phyloP scores from a whole-genome alignment of 2,113 vertebrate species.

The Cyprinodon variegatus region DNA sequence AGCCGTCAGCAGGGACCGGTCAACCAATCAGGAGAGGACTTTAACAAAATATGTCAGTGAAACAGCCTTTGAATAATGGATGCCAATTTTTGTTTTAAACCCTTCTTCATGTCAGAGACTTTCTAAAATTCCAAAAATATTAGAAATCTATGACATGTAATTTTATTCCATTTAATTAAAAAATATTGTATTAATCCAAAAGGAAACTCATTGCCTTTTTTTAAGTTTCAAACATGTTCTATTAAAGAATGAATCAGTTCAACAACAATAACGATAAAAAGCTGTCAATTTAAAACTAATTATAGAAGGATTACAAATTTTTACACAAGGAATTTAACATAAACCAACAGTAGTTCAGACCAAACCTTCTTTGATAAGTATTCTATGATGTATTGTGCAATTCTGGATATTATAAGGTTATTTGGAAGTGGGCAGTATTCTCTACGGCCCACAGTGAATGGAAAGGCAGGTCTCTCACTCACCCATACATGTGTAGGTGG shows the following conservation, averaged over 20 bases:
- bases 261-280: neutral
- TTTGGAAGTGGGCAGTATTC: neutral
- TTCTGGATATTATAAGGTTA: neutral
- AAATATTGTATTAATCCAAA: no score
- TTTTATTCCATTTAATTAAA: no score
- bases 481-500: conserved; percentile 86
- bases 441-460: neutral
- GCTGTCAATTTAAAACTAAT: neutral
- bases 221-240: no score
- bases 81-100: neutral
- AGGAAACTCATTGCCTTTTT: no score
- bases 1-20: no score
- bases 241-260: neutral
- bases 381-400: neutral
- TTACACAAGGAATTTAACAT: neutral
- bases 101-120: no score
- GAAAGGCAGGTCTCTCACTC: conserved; percentile 58
- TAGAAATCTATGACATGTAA: no score
- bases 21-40: neutral
- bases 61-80: neutral
- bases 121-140: no score
- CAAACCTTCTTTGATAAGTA: neutral
- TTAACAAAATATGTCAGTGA: neutral
- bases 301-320: no score
- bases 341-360: no score